phyloP scores from a whole-genome alignment of 64 coral and sea anemone genomes.

The Cladopsammia gracilis region DNA sequence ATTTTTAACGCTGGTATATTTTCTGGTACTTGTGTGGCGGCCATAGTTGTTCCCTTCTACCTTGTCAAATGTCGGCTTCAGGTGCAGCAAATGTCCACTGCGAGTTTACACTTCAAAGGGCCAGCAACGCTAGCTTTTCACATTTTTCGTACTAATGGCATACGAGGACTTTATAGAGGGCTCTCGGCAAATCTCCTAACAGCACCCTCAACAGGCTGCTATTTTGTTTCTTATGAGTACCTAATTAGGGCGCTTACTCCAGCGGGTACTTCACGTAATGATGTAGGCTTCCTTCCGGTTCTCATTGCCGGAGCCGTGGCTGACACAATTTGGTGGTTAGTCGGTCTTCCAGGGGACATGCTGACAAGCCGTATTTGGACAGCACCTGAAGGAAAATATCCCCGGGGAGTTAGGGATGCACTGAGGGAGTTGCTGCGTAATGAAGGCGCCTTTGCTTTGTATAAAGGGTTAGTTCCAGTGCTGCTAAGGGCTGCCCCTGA shows the following conservation, averaged over 20 bases:
- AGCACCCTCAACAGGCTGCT: conserved; percentile 63
- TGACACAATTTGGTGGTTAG: conserved; percentile 64
- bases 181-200: conserved; percentile 57
- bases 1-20: conserved; percentile 77
- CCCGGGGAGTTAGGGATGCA: conserved; percentile 61
- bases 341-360: conserved; percentile 61
- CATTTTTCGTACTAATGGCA: conserved; percentile 49
- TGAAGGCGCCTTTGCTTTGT: conserved; percentile 56
- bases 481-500: conserved; percentile 64
- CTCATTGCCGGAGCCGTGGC: conserved; percentile 66
- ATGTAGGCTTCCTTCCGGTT: conserved; percentile 45
- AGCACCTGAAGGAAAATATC: conserved; percentile 71
- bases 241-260: conserved; percentile 34
- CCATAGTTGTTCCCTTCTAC: conserved; percentile 65
- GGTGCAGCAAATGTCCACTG: conserved; percentile 65
- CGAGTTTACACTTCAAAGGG: conserved; percentile 52
- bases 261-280: conserved; percentile 57
- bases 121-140: conserved; percentile 49
- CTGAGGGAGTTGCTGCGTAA: conserved; percentile 46
- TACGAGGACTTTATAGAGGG: conserved; percentile 76
- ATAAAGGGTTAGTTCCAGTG: conserved; percentile 67
- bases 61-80: conserved; percentile 84
- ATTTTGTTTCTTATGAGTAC: conserved; percentile 78
- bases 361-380: conserved; percentile 66
- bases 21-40: conserved; percentile 50